Percentiles rank a stretch among this genome's conserved stretches.
Evolutionary conservation across 1,140 invertebrate genomes (phyloP).

Genomic region (Orchestia grillus): DNA sequence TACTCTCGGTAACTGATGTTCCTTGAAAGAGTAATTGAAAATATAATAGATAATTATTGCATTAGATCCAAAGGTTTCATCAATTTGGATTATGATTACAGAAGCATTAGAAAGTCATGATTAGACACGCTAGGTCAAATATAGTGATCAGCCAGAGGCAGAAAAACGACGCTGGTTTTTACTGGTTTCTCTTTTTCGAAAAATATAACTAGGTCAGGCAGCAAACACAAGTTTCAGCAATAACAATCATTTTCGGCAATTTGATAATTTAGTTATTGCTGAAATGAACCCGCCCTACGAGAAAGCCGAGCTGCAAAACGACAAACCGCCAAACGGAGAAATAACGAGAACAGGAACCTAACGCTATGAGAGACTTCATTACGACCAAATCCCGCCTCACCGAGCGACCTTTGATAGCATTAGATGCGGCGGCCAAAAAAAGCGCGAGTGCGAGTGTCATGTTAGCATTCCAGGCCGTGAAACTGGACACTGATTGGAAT

Average conservation of each 20-base stretch:
- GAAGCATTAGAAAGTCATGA: background rate
- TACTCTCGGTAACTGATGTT: no score
- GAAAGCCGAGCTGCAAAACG: background rate
- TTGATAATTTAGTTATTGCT: background rate
- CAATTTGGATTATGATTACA: background rate
- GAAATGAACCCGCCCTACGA: background rate
- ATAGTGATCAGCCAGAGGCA: background rate
- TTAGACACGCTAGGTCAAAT: no score
- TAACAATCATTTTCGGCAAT: background rate
- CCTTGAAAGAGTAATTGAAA: no score
- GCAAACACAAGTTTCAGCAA: background rate
- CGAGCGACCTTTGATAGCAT: background rate
- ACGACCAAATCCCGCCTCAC: background rate
- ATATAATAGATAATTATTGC: no score
- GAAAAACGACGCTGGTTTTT: background rate
- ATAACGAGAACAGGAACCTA: background rate
- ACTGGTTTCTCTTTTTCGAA: background rate
- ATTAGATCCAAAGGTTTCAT: background rate
- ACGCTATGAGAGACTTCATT: background rate
- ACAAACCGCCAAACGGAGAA: background rate
- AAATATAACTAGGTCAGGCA: background rate
- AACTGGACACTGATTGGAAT: constrained; percentile 1
- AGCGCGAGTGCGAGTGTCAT: background rate
- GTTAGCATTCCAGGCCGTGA: background rate
- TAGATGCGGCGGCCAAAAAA: background rate